These are phyloP conservation scores for Sebastes itinus DNA, from an alignment of 2,797 vertebrate genomes.

Conservation along the genomic window DNA sequence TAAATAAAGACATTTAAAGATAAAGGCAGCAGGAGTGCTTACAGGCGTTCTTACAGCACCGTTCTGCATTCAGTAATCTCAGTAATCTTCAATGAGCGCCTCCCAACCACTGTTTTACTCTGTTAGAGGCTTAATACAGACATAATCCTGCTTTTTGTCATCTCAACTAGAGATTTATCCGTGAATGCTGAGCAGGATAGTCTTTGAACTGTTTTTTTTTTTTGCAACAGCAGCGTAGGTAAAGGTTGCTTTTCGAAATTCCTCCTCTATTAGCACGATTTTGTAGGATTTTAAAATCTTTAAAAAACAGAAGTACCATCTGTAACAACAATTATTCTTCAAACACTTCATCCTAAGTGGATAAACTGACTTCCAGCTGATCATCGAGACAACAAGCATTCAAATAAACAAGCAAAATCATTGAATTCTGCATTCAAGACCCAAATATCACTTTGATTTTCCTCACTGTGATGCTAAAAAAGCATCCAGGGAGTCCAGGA, in stretches of 20 bases:
- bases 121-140: conserved; percentile 63
- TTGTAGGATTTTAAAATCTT: neutral
- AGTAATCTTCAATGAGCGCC: conserved; percentile 50
- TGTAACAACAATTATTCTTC: neutral
- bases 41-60: conserved; percentile 44
- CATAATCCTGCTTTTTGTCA: conserved; percentile 72
- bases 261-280: neutral
- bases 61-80: conserved; percentile 62
- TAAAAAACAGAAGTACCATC: neutral
- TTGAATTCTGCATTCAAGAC: neutral
- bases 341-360: neutral
- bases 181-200: conserved; percentile 18
- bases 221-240: neutral
- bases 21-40: conserved; percentile 50
- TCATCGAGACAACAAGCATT: neutral
- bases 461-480: neutral
- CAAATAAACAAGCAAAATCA: neutral
- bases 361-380: neutral
- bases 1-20: conserved; percentile 62
- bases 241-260: conserved; percentile 5
- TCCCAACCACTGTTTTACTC: conserved; percentile 69
- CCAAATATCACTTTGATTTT: neutral
- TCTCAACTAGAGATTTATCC: conserved; percentile 46
- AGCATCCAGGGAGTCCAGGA: neutral
- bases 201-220: conserved; percentile 20